Base-by-base conservation (phyloP, 64 coral and sea anemone species). In the Actinia tenebrosa region DNA sequence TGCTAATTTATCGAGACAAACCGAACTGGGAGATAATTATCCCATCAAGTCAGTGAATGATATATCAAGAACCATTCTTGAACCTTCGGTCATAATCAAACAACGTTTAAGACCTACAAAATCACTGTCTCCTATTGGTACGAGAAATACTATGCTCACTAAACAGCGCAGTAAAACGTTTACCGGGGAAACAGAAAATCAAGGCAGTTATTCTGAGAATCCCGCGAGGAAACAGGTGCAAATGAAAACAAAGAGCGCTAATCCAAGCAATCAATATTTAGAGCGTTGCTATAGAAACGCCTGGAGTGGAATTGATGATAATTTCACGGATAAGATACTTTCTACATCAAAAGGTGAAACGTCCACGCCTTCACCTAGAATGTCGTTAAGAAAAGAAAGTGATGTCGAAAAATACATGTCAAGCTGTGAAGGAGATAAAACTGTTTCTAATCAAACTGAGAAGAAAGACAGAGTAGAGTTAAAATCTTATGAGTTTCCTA, bases 51-150 rank as follows among this genome's bases (percentile, higher is more conserved):
- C 79, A 45, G 79, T 81, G 6, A 16, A 81, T 53, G 79, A 81
- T 81, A 81, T 81, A 22, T 81, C 79, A 81, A 45, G 79, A 50
- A 81, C 79, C 7, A 37, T 81, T 81, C 46, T 81, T 53, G 79
- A 81, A 53, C 79, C 44, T 50, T 45, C 79, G 19, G 17, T 81
- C 9, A 53, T 75, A 10, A 75, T 75, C 69, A 75, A 75, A 75
- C 69, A 75, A 75, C 69, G 26, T 30, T 18, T 75, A 3, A 75
- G 69, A 75, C 25, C 23, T 42, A 75, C 69, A 15, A 75, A 30
- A 42, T 75, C 69, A 75, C 13, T 75, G 69, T 75, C 69, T 75
- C 69, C 69, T 13, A 30, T 75, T 3, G 5, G 25, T 42, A 25
- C 22, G 42, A 11, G 25, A 30, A 75, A 75, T 3, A 75, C 1